Percentiles rank a stretch among this genome's conserved stretches.
phyloP scores from a whole-genome alignment of 2,888 invertebrate species.

The Baccha elongata region DNA sequence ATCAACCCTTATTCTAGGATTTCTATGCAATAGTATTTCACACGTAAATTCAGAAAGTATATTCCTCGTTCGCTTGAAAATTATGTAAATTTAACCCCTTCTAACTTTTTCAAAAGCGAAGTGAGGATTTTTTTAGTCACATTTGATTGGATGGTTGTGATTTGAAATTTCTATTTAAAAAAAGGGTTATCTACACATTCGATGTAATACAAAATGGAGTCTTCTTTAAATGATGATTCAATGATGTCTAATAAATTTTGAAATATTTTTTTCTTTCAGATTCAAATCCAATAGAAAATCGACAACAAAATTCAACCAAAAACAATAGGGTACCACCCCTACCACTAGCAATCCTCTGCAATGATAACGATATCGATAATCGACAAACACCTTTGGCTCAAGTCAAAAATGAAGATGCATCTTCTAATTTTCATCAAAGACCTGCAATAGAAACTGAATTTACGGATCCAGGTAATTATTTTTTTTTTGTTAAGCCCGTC shows the following conservation, averaged over 20 bases:
- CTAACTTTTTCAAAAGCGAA: neutral
- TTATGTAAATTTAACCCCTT: conserved; percentile 75
- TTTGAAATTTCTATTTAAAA: conserved; percentile 43
- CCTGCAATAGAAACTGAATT: conserved; percentile 25
- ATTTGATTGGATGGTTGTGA: conserved; percentile 59
- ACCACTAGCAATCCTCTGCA: conserved; percentile 4
- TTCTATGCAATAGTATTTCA: conserved; percentile 53
- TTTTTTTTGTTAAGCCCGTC: too few relatives aligned
- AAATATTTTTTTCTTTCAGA: conserved; percentile 38
- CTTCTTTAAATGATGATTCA: neutral
- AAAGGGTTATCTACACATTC: conserved; percentile 38
- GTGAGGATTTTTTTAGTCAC: conserved; percentile 14
- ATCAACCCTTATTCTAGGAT: conserved; percentile 65
- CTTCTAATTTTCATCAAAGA: conserved; percentile 25
- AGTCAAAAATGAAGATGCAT: conserved; percentile 43
- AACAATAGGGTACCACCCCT: conserved; percentile 6
- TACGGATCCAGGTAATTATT: conserved; percentile 44
- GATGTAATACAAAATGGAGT: conserved; percentile 51
- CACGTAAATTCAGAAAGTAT: conserved; percentile 35
- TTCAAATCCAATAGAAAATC: conserved; percentile 30
- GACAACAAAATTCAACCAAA: conserved; percentile 40
- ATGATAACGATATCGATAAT: conserved; percentile 3
- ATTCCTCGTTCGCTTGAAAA: conserved; percentile 12
- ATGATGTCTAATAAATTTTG: neutral
- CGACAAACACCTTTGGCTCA: conserved; percentile 12